Base-by-base conservation (phyloP, 2,797 vertebrate genomes). In the Cossypha dichroa region DNA sequence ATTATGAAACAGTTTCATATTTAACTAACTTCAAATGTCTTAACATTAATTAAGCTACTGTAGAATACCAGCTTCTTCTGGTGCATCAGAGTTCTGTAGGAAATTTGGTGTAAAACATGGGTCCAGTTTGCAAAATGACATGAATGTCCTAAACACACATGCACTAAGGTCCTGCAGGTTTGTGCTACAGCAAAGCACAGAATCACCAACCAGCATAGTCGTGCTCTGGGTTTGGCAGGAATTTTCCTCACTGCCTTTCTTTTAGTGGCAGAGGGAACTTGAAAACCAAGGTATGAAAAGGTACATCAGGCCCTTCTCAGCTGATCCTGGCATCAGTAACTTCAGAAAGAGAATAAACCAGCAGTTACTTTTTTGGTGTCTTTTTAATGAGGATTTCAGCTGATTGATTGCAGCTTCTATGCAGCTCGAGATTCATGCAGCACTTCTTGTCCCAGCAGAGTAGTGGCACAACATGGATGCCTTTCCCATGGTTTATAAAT, bases 1-100 rank as follows among this genome's bases (percentile, higher is more conserved):
- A 80, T 93, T 84, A 88, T 56, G 20, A 93, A 92, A 88, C 51
- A 49, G 20, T 89, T 95, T 29, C 38, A 80, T 85, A 89, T 80
- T 85, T 92, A 89, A 86, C 63, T 62, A 82, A 82, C 11, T 94
- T 80, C 52, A 56, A 83, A 64, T 68, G 49, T 34, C 69, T 51
- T 87, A 75, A 82, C 46, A 72, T 77, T 85, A 85, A 70, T 89
- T 86, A 90, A 90, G 28, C 38, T 55, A 40, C 69, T 49, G 58
- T 29, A 74, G 31, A 77, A 64, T 16, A 78, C 7, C 5, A 20
- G 8, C 64, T 86, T 76, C 51, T 82, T 82, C 38, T 56, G 29
- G 25, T 66, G 62, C 15, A 46, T 45, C 29, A 12, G 36, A 74
- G 5, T 40, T 46, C 55, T 79, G 12, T 11, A 58, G 28, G 31